Conservation (phyloP, 2,113 vertebrate species). For the Microtus montanus region DNA sequence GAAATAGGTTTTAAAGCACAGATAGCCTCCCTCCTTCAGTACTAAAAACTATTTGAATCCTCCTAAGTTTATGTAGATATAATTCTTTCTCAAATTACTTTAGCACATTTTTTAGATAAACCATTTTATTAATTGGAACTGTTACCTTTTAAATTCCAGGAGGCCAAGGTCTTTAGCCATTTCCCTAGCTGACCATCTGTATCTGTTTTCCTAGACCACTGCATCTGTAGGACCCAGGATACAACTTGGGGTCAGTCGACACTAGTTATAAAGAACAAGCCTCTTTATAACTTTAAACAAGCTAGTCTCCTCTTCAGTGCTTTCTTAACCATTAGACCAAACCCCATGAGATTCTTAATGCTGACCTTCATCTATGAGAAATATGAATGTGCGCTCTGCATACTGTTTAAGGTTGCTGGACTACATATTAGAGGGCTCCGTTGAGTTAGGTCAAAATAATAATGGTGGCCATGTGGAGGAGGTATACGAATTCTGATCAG, state of each 20-base stretch:
- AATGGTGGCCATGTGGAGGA: background rate
- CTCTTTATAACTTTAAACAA: background rate
- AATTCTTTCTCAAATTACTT: conserved; percentile 56
- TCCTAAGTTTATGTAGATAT: conserved; percentile 17
- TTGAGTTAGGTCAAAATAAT: conserved; percentile 57
- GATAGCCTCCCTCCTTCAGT: background rate
- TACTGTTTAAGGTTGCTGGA: background rate
- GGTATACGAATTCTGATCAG: conserved; percentile 26
- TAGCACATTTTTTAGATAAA: conserved; percentile 41
- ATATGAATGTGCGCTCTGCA: conserved; percentile 23
- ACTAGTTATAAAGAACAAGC: conserved; percentile 31
- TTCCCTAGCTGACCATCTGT: background rate
- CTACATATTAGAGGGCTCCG: conserved; percentile 16
- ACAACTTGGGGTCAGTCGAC: conserved; percentile 15
- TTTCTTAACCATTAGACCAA: conserved; percentile 44
- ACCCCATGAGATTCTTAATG: conserved; percentile 5
- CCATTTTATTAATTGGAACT: conserved; percentile 47
- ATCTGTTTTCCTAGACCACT: background rate
- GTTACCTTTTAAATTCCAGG: conserved; percentile 45
- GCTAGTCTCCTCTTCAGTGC: conserved; percentile 29
- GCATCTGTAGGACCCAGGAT: background rate
- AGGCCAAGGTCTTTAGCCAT: background rate
- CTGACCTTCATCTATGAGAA: conserved; percentile 39
- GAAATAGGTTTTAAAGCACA: conserved; percentile 34
- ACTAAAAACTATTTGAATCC: conserved; percentile 49